Evolutionary conservation across 2,888 invertebrate genomes (phyloP), one percentile per base, ranked within the genome.

Genomic region (Brenthis hecate): DNA sequence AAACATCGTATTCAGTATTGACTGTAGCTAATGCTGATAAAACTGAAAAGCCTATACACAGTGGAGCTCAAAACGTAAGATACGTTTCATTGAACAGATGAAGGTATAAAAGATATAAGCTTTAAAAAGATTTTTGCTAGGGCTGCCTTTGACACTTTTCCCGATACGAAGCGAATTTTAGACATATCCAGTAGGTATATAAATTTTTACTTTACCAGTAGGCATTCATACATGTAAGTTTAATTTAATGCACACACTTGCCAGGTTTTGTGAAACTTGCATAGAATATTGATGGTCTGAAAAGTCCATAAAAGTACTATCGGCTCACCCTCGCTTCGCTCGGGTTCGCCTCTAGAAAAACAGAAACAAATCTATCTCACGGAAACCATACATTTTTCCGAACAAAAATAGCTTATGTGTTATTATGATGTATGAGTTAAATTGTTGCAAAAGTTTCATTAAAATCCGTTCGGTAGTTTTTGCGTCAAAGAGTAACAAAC

Each of bases 71-170:
- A 32, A 64, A 48, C 62, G 57, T 54, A 69, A 58, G 66, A 66
- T 62, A 72, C 72, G 69, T 65, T 58, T 66, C 69, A 72, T 69
- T 67, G 72, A 72, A 72, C 67, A 60, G 47, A 69, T 67, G 66
- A 69, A 69, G 68, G 61, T 65, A 53, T 48, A 58, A 58, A 58
- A 58, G 58, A 48, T 58, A 60, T 60, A 50, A 48, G 53, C 53
- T 62, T 53, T 51, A 62, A 53, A 70, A 70, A 65, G 53, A 58
- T 62, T 65, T 63, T 57, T 48, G 28, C 23, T 67, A 71, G 67
- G 70, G 68, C 58, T 71, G 65, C 56, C 61, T 48, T 23, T 62
- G 62, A 53, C 53, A 62, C 53, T 62, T 53, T 62, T 36, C 8
- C 61, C 53, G 62, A 53, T 62, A 62, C 36, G 53, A 16, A 32